Evolutionary conservation across 2,888 invertebrate species (phyloP).

Genomic region (Eulithis testata): DNA sequence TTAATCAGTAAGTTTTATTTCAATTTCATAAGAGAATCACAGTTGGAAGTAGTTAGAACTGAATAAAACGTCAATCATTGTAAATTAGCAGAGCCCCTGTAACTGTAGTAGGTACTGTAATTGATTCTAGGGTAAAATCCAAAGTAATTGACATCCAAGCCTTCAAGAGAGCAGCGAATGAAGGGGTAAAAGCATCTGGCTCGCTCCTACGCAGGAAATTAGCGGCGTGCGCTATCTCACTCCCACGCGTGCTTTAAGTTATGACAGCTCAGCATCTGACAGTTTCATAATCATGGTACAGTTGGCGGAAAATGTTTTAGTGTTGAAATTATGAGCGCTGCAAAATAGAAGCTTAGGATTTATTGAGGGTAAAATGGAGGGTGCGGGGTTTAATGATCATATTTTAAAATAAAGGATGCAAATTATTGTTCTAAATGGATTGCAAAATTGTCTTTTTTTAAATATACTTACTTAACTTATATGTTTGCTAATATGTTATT

Average conservation of each 20-base stretch:
- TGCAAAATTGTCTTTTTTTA: conserved; percentile 4
- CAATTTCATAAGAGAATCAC: too few species aligned
- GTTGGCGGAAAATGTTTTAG: conserved; percentile 34
- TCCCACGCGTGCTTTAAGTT: conserved; percentile 44
- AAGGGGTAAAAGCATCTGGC: conserved; percentile 30
- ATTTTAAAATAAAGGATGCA: conserved; percentile 12
- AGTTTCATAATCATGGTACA: conserved; percentile 38
- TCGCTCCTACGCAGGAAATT: conserved; percentile 30
- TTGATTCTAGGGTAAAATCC: conserved; percentile 22
- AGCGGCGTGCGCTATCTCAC: conserved; percentile 33
- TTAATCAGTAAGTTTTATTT: too few species aligned
- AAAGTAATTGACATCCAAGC: conserved; percentile 39
- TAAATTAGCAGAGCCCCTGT: neutral
- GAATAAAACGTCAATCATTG: too few species aligned
- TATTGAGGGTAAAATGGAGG: conserved; percentile 16
- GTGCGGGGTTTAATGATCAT: conserved; percentile 11
- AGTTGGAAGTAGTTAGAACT: too few species aligned
- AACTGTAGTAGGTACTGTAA: neutral
- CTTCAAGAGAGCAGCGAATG: conserved; percentile 32
- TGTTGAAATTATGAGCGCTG: conserved; percentile 27
- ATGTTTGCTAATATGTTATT: too few species aligned
- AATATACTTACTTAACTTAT: neutral
- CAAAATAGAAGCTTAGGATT: conserved; percentile 26
- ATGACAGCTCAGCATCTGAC: conserved; percentile 41
- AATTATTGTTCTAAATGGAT: conserved; percentile 13